A percentile compares a stretch with the other conserved stretches of the same genome.
phyloP scores from a whole-genome alignment of 2,888 invertebrate species.

The Fabriciana adippe region DNA sequence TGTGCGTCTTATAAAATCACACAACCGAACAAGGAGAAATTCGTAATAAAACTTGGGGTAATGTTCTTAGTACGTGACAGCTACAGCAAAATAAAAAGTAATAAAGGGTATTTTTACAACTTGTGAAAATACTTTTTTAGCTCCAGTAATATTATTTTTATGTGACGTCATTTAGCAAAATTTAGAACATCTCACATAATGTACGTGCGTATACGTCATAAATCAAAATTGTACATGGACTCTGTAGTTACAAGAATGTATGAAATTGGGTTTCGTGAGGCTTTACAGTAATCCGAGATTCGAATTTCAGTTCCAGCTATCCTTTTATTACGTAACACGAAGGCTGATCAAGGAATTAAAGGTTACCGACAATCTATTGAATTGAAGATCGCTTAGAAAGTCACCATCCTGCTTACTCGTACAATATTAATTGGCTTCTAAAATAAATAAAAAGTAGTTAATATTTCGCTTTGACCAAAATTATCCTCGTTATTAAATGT shows the following conservation, averaged over 20 bases:
- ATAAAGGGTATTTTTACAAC: constrained; percentile 28
- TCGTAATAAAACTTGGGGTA: constrained; percentile 28
- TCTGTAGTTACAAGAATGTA: not conserved
- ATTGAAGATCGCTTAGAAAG: constrained; percentile 17
- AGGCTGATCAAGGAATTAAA: constrained; percentile 25
- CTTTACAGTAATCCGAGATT: constrained; percentile 19
- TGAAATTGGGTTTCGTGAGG: constrained; percentile 24
- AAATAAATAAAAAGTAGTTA: not conserved
- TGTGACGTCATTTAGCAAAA: not conserved
- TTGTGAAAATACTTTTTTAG: constrained; percentile 14
- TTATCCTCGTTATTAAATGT: not conserved
- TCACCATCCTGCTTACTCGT: constrained; percentile 2
- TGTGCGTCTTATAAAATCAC: constrained; percentile 23
- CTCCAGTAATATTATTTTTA: constrained; percentile 11
- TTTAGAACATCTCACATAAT: not conserved
- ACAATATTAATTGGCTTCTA: not conserved
- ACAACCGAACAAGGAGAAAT: constrained; percentile 24
- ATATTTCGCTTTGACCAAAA: not conserved
- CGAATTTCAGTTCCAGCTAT: constrained; percentile 34
- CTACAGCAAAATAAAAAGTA: constrained; percentile 28
- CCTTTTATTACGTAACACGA: constrained; percentile 33
- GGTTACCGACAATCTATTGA: constrained; percentile 3
- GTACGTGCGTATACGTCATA: constrained; percentile 7
- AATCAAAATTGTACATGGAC: not conserved
- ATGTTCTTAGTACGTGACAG: constrained; percentile 34